Evolutionary conservation across 2,888 invertebrate species (phyloP).

Genomic region (Tetragnatha montana): DNA sequence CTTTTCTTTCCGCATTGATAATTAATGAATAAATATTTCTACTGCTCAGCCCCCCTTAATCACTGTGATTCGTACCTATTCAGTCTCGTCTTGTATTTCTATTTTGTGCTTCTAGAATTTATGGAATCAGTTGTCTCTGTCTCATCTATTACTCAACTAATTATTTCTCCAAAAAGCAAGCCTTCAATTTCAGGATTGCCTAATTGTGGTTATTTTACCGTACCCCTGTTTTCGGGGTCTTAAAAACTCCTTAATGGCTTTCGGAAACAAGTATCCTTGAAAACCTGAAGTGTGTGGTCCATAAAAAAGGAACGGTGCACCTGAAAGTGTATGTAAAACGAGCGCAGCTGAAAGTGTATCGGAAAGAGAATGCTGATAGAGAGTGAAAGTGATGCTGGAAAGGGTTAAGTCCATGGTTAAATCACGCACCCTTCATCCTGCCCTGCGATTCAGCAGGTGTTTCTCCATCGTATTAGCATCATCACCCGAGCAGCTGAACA

Average conservation of each 20-base stretch:
- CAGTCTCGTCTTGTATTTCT: too few relatives aligned
- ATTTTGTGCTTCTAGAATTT: too few relatives aligned
- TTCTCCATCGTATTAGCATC: conserved; percentile 57
- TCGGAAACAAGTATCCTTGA: conserved; percentile 7
- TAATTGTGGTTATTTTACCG: background rate
- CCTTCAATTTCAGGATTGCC: background rate
- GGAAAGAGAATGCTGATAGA: conserved; percentile 25
- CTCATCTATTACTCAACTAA: too few relatives aligned
- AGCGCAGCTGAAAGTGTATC: conserved; percentile 36
- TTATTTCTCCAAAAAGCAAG: too few relatives aligned
- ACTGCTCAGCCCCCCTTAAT: too few relatives aligned
- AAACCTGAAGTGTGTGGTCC: background rate
- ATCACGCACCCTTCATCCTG: conserved; percentile 61
- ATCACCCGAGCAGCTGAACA: conserved; percentile 43
- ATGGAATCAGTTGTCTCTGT: too few relatives aligned
- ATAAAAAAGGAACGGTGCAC: background rate
- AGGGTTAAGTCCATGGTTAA: conserved; percentile 66
- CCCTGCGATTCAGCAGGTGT: conserved; percentile 60
- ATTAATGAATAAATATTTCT: too few relatives aligned
- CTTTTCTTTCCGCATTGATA: too few relatives aligned
- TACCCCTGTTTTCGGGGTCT: background rate
- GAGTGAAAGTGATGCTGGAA: conserved; percentile 64
- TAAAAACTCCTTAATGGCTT: conserved; percentile 1
- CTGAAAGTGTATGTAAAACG: conserved; percentile 5
- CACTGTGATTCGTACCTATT: too few relatives aligned